Conservation (phyloP, 2,113 vertebrate genomes). For the Larimichthys polyactis region DNA sequence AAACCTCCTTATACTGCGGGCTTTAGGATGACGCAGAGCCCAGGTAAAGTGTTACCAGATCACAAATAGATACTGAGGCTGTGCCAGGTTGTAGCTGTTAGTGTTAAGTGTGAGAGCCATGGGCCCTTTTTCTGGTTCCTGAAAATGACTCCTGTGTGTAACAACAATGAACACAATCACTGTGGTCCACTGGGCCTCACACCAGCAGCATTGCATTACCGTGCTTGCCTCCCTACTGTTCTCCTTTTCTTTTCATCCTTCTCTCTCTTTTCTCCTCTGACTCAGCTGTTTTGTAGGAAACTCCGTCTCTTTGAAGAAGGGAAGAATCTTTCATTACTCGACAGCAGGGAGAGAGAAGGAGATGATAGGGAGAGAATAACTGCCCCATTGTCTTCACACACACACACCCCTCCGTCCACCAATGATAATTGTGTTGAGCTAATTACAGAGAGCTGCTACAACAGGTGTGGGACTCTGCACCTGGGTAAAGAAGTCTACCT, state of each 20-base stretch:
- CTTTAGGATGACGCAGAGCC: constrained; percentile 64
- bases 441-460: constrained; percentile 85
- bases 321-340: constrained; percentile 88
- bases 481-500: constrained; percentile 72
- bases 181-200: constrained; percentile 77
- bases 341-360: constrained; percentile 77
- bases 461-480: constrained; percentile 84
- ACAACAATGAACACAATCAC: constrained; percentile 73
- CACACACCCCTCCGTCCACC: constrained; percentile 53
- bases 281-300: constrained; percentile 87
- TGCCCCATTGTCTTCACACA: constrained; percentile 80
- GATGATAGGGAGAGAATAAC: constrained; percentile 84
- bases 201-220: constrained; percentile 73
- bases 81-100: constrained; percentile 66
- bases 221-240: constrained; percentile 73
- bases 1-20: constrained; percentile 52
- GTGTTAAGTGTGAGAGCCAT: constrained; percentile 63
- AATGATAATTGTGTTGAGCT: constrained; percentile 74
- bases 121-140: constrained; percentile 57
- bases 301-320: constrained; percentile 85
- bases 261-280: constrained; percentile 81
- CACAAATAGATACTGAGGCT: constrained; percentile 55
- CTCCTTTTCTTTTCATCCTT: constrained; percentile 78
- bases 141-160: constrained; percentile 73
- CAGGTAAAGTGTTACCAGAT: constrained; percentile 78